These are phyloP conservation scores for Podabrus alpinus DNA, from an alignment of 2,888 invertebrate species.

Conservation along the genomic window DNA sequence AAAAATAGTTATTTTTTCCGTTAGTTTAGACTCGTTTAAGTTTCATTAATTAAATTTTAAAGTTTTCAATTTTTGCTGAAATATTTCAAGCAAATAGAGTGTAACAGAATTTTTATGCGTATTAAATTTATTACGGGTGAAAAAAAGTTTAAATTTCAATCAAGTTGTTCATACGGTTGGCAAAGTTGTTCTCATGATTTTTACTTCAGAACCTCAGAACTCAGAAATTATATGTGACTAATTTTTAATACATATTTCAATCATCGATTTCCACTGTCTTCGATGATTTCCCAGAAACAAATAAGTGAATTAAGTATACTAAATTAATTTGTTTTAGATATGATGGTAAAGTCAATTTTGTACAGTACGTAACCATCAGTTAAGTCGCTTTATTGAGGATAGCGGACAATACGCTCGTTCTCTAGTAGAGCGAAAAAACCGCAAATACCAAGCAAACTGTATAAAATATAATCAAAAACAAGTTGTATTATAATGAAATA, in stretches of 20 bases:
- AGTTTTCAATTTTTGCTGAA: neutral
- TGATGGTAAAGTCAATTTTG: neutral
- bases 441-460: neutral
- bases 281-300: neutral
- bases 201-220: no score
- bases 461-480: neutral
- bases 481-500: neutral
- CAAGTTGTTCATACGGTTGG: neutral
- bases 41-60: neutral
- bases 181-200: neutral
- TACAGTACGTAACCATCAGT: neutral
- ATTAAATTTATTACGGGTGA: neutral
- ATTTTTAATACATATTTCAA: neutral
- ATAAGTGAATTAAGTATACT: neutral
- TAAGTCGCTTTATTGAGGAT: neutral
- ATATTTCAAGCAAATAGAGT: neutral
- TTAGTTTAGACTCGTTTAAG: neutral
- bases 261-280: neutral
- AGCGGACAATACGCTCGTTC: constrained; percentile 2
- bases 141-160: neutral
- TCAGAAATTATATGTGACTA: neutral
- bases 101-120: neutral
- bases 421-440: constrained; percentile 4
- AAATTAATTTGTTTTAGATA: constrained; percentile 1
- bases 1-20: neutral